Conservation (phyloP, 2,797 vertebrate genomes). For the Sparus aurata region DNA sequence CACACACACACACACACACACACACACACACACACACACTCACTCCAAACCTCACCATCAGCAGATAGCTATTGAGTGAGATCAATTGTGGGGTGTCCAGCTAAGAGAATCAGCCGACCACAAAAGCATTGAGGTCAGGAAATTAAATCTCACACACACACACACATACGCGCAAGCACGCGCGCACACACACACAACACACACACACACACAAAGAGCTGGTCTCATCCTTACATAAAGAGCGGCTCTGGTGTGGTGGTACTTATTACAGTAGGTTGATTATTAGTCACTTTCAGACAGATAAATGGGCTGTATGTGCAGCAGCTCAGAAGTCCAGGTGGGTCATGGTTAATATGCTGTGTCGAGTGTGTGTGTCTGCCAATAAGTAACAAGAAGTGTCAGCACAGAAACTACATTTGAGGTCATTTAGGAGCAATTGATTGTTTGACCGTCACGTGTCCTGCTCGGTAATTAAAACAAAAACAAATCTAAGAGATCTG, state of each 20-base stretch:
- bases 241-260: background rate
- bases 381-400: background rate
- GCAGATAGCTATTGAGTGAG: constrained; percentile 59
- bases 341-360: background rate
- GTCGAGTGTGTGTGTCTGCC: rapidly evolving
- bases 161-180: constrained; percentile 13
- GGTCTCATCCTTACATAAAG: background rate
- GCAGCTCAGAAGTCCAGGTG: background rate
- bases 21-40: no score
- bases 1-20: background rate
- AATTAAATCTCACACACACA: constrained; percentile 25
- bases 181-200: constrained; percentile 16
- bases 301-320: background rate
- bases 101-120: constrained; percentile 34
- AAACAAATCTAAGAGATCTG: background rate
- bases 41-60: constrained; percentile 47
- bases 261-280: background rate
- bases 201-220: constrained; percentile 4
- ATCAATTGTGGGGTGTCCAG: constrained; percentile 47
- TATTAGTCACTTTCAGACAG: background rate
- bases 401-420: background rate
- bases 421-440: background rate
- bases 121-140: constrained; percentile 41
- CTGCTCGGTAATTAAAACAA: no score
- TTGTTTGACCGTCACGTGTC: no score